Evolutionary conservation across 2,113 vertebrate species (phyloP).

Genomic region (Nerophis ophidion): DNA sequence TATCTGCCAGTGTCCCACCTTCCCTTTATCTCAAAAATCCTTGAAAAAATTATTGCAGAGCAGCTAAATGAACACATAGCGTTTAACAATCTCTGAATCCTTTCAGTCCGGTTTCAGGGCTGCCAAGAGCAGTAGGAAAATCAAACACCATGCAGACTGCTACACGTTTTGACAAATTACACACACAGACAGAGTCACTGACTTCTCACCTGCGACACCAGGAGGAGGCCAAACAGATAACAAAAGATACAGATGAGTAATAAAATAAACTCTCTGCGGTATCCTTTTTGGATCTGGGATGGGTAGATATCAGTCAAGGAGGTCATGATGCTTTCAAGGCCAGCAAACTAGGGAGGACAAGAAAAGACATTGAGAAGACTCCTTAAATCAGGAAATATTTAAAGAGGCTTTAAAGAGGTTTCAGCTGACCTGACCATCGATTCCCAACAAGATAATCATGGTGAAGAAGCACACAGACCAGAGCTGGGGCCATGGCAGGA

Average conservation of each 20-base stretch:
- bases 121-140: no score
- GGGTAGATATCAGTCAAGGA: constrained; percentile 77
- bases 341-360: constrained; percentile 75
- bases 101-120: no score
- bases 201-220: constrained; percentile 80
- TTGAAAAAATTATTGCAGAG: no score
- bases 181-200: background rate
- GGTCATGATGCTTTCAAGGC: constrained; percentile 86
- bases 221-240: constrained; percentile 74
- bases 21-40: no score
- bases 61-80: no score
- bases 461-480: constrained; percentile 88
- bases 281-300: constrained; percentile 70
- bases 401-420: background rate
- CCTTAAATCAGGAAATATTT: background rate
- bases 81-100: no score
- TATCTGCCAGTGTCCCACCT: no score
- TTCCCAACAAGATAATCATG: constrained; percentile 87
- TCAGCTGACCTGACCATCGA: constrained; percentile 70
- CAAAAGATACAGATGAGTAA: constrained; percentile 64
- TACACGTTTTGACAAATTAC: no score
- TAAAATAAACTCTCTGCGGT: constrained; percentile 76
- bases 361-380: constrained; percentile 2
- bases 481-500: constrained; percentile 84
- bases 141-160: no score